A percentile compares a stretch with the other conserved stretches of the same genome.
Evolutionary conservation across 2,113 vertebrate genomes (phyloP).

Genomic region (Herpetotheres cachinnans): DNA sequence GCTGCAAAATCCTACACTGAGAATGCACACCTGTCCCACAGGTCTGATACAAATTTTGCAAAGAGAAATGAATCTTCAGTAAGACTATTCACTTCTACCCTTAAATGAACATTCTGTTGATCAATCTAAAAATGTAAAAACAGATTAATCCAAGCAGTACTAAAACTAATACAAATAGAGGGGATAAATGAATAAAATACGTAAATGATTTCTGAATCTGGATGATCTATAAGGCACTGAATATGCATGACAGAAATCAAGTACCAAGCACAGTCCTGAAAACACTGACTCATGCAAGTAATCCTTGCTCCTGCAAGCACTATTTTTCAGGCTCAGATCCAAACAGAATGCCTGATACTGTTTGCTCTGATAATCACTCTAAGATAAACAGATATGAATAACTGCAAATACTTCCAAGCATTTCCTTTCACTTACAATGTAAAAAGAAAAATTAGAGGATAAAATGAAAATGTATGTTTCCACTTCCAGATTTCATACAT

Average conservation of each 20-base stretch:
- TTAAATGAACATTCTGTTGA: constrained; percentile 1
- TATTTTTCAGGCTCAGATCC: constrained; percentile 58
- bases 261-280: constrained; percentile 23
- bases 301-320: constrained; percentile 46
- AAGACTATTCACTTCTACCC: background rate
- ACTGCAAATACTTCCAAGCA: constrained; percentile 53
- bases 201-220: constrained; percentile 44
- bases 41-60: background rate
- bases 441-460: constrained; percentile 66
- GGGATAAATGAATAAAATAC: constrained; percentile 17
- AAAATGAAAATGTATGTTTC: constrained; percentile 63
- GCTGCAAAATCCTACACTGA: background rate
- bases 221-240: constrained; percentile 53
- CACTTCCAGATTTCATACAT: constrained; percentile 61
- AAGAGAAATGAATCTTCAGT: background rate
- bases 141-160: constrained; percentile 1
- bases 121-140: constrained; percentile 13
- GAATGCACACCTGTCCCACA: background rate
- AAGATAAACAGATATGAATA: constrained; percentile 69
- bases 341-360: constrained; percentile 69
- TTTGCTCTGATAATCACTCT: constrained; percentile 70
- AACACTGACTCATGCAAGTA: constrained; percentile 57
- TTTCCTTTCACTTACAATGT: constrained; percentile 57
- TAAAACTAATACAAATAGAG: constrained; percentile 13
- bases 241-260: constrained; percentile 61